phyloP scores from a whole-genome alignment of 2,888 invertebrate genomes.

The Axea sp. region DNA sequence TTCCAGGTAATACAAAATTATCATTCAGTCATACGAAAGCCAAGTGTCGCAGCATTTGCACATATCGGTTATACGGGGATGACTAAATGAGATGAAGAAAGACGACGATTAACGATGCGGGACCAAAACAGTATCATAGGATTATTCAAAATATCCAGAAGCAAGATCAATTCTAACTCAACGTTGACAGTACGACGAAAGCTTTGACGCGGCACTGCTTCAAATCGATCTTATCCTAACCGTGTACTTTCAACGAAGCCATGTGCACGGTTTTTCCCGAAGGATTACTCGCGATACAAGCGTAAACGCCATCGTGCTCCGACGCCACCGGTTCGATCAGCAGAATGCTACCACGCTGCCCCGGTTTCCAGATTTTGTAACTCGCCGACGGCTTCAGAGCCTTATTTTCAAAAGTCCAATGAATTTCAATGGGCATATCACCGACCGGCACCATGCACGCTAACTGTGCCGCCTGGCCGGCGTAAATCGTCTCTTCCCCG shows the following conservation, averaged over 20 bases:
- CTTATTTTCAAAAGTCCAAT: conserved; percentile 81
- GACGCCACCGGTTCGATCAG: conserved; percentile 79
- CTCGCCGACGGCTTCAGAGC: conserved; percentile 75
- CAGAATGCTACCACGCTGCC: conserved; percentile 78
- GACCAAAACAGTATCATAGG: conserved; percentile 15
- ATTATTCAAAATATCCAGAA: conserved; percentile 26
- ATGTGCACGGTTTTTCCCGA: conserved; percentile 81
- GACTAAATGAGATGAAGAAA: conserved; percentile 33
- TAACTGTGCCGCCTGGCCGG: conserved; percentile 89
- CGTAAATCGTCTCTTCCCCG: conserved; percentile 87
- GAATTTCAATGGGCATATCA: conserved; percentile 81
- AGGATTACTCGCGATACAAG: conserved; percentile 82
- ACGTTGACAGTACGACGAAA: conserved; percentile 41
- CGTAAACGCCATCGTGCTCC: conserved; percentile 81
- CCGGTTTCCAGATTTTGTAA: conserved; percentile 75
- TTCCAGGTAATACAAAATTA: conserved; percentile 35
- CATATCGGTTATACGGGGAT: conserved; percentile 17
- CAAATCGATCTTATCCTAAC: conserved; percentile 78
- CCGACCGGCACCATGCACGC: conserved; percentile 84
- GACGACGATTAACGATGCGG: conserved; percentile 30
- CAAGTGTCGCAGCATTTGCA: conserved; percentile 30
- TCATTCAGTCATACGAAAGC: conserved; percentile 47
- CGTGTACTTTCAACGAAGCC: conserved; percentile 82
- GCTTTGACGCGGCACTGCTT: conserved; percentile 45
- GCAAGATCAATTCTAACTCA: conserved; percentile 25